phyloP scores from a whole-genome alignment of 2,888 invertebrate species.

The Nasonovia ribisnigri region DNA sequence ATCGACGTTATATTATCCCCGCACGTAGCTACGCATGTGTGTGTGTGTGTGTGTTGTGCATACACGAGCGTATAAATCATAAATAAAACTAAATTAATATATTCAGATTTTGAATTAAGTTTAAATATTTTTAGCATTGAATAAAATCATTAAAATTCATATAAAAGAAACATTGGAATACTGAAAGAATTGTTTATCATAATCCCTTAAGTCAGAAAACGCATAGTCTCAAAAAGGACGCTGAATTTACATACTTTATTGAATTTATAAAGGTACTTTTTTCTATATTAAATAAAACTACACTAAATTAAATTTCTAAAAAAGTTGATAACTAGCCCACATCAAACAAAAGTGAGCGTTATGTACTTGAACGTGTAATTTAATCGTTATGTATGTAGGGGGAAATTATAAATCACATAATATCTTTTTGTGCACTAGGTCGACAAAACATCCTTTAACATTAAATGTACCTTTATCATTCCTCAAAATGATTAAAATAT shows the following conservation, averaged over 20 bases:
- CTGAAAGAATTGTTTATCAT: background rate
- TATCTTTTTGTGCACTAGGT: background rate
- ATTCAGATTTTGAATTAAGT: background rate
- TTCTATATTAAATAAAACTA: conserved; percentile 41
- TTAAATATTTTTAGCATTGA: background rate
- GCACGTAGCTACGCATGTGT: background rate
- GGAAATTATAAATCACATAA: conserved; percentile 5
- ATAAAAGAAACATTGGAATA: background rate
- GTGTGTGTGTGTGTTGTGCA: background rate
- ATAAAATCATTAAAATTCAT: conserved; percentile 14
- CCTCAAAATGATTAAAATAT: background rate
- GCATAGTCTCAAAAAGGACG: background rate
- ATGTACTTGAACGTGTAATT: background rate
- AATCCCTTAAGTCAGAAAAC: background rate
- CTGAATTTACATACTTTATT: conserved; percentile 39
- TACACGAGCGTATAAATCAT: background rate
- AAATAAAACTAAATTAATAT: conserved; percentile 1
- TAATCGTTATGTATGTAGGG: background rate
- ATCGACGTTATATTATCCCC: background rate
- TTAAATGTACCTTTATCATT: background rate
- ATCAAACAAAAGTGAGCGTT: conserved; percentile 39
- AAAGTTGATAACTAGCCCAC: conserved; percentile 12
- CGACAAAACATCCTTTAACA: background rate
- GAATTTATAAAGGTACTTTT: conserved; percentile 26
- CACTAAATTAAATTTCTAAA: conserved; percentile 24